Percentiles rank a stretch among this genome's conserved stretches.
Evolutionary conservation across 2,113 vertebrate genomes (phyloP).

Genomic region (Tupaia tana): DNA sequence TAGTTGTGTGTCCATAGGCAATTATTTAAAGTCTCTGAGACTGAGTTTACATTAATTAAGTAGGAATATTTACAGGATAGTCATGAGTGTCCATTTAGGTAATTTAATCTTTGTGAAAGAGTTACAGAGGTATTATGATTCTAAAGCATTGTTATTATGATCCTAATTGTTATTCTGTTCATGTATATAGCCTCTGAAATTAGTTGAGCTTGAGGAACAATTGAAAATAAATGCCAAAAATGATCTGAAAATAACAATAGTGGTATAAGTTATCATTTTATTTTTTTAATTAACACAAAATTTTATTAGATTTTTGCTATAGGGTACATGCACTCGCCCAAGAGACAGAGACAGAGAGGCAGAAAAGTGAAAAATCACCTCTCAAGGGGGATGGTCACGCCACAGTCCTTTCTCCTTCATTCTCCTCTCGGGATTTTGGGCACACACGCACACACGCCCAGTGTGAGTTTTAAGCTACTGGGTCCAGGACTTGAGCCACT

Average conservation of each 20-base stretch:
- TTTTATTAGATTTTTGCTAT: no score
- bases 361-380: no score
- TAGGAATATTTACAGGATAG: neutral
- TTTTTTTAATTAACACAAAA: no score
- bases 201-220: neutral
- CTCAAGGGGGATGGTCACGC: no score
- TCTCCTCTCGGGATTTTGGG: no score
- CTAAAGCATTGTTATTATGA: neutral
- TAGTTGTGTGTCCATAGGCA: neutral
- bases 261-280: neutral
- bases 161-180: neutral
- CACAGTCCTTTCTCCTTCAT: no score
- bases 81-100: neutral
- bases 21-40: neutral
- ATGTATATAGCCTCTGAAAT: neutral
- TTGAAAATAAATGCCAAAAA: slow-evolving; percentile 30
- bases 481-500: no score
- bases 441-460: no score
- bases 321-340: no score
- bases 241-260: neutral
- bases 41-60: slow-evolving; percentile 27
- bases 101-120: neutral
- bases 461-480: no score
- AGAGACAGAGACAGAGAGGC: no score
- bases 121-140: neutral